Evolutionary conservation across 2,888 invertebrate species (phyloP).

Genomic region (Leuctra nigra): DNA sequence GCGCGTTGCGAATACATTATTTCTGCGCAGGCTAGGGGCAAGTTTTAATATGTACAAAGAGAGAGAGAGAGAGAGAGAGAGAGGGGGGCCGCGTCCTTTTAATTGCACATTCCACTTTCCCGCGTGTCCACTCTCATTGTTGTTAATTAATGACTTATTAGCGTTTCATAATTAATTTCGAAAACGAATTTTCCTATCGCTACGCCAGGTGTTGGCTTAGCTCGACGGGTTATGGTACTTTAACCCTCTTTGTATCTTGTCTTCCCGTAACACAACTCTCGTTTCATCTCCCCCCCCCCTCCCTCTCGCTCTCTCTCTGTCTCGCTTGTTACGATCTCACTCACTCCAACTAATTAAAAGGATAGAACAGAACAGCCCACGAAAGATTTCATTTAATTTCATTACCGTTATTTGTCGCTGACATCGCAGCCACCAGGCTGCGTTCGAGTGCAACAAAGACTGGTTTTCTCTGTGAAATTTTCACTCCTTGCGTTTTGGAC

Average conservation of each 20-base stretch:
- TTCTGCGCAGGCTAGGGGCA: no score
- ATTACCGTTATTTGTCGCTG: slow-evolving; percentile 25
- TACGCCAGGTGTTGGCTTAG: not conserved
- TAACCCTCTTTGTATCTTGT: slow-evolving; percentile 3
- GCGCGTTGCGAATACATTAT: no score
- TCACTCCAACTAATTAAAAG: slow-evolving; percentile 27
- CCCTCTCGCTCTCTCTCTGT: not conserved
- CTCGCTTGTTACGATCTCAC: not conserved
- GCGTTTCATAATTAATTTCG: slow-evolving; percentile 7
- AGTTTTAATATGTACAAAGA: no score
- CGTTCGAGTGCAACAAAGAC: not conserved
- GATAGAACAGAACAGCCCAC: slow-evolving; percentile 25
- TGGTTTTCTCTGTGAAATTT: no score
- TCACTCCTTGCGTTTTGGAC: no score
- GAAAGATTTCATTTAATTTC: slow-evolving; percentile 30
- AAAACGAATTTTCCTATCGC: not conserved
- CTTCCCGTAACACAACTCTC: slow-evolving; percentile 1
- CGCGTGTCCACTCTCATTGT: no score
- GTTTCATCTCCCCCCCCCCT: not conserved
- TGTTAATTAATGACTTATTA: not conserved
- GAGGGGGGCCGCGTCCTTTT: no score
- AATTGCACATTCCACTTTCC: no score
- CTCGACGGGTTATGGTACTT: slow-evolving; percentile 1
- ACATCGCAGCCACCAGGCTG: not conserved
- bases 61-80: no score